A percentile compares a stretch with the other conserved stretches of the same genome.
phyloP scores from a whole-genome alignment of 2,797 vertebrate genomes.

The Spheniscus humboldti region DNA sequence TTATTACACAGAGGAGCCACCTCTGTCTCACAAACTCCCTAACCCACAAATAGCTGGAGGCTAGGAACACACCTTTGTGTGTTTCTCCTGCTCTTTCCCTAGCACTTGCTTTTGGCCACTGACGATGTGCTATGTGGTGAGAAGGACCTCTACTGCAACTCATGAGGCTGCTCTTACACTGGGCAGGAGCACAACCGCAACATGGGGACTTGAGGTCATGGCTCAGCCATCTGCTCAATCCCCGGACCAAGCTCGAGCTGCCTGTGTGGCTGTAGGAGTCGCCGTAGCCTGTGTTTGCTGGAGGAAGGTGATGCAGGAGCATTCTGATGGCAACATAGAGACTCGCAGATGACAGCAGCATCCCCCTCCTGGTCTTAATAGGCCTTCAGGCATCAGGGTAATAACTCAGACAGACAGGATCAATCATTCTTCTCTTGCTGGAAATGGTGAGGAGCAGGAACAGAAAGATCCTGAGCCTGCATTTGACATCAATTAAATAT shows the following conservation, averaged over 20 bases:
- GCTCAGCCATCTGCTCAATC: neutral
- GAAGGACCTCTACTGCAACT: neutral
- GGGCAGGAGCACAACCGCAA: accelerated
- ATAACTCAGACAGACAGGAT: slow-evolving; percentile 7
- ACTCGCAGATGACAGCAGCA: neutral
- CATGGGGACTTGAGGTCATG: neutral
- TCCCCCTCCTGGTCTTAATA: neutral
- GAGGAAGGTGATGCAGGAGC: neutral
- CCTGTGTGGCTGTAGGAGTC: neutral
- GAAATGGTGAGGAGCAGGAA: neutral
- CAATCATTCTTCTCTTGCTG: neutral
- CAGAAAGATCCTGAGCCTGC: neutral
- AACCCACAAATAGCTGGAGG: neutral
- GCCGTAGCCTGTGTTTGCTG: neutral
- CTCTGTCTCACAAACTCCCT: neutral
- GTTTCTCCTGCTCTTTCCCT: neutral
- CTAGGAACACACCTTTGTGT: neutral
- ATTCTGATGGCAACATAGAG: neutral
- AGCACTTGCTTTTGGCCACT: neutral
- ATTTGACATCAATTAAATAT: neutral
- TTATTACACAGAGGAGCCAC: neutral
- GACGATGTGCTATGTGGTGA: accelerated
- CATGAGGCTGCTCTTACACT: neutral
- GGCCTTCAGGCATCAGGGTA: neutral
- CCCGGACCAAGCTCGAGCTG: neutral